A percentile compares a stretch with the other conserved stretches of the same genome.
Evolutionary conservation across 1,140 invertebrate species (phyloP).

Genomic region (Cydia amplana): DNA sequence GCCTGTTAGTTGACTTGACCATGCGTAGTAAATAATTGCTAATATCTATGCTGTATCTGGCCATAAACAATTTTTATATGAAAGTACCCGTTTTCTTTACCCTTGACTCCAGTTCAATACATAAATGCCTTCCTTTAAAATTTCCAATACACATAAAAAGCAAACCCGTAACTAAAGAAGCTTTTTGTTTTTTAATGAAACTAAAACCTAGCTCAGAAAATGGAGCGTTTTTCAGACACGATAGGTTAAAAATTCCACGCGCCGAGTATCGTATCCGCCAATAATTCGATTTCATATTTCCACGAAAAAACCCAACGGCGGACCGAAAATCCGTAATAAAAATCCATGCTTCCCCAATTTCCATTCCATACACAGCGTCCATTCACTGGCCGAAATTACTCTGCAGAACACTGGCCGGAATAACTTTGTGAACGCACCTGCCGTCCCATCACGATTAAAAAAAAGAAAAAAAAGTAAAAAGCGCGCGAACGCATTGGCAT

Average conservation of each 20-base stretch:
- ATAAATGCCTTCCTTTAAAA: neutral
- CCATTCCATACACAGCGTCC: slow-evolving; percentile 56
- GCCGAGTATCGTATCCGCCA: slow-evolving; percentile 14
- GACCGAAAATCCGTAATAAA: slow-evolving; percentile 42
- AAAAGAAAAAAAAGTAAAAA: slow-evolving; percentile 49
- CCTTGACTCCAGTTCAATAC: neutral
- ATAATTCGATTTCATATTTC: slow-evolving; percentile 32
- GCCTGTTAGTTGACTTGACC: slow-evolving; percentile 3
- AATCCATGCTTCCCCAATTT: slow-evolving; percentile 52
- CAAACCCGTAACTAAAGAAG: neutral
- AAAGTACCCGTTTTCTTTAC: neutral
- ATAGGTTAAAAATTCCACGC: slow-evolving; percentile 28
- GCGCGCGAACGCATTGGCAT: slow-evolving; percentile 56
- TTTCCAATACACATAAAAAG: neutral
- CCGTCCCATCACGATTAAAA: slow-evolving; percentile 62
- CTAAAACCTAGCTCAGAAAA: slow-evolving; percentile 16
- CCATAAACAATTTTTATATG: neutral
- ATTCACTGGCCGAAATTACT: slow-evolving; percentile 64
- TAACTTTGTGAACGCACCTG: slow-evolving; percentile 69
- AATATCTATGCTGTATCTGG: neutral
- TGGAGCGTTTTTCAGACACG: neutral
- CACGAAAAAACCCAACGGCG: slow-evolving; percentile 25
- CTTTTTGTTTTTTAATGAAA: neutral
- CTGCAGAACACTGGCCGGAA: slow-evolving; percentile 54
- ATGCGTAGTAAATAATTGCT: slow-evolving; percentile 21